Percentiles rank a stretch among this genome's conserved stretches.
Evolutionary conservation across 2,888 invertebrate species (phyloP).

Genomic region (Diaperis boleti): DNA sequence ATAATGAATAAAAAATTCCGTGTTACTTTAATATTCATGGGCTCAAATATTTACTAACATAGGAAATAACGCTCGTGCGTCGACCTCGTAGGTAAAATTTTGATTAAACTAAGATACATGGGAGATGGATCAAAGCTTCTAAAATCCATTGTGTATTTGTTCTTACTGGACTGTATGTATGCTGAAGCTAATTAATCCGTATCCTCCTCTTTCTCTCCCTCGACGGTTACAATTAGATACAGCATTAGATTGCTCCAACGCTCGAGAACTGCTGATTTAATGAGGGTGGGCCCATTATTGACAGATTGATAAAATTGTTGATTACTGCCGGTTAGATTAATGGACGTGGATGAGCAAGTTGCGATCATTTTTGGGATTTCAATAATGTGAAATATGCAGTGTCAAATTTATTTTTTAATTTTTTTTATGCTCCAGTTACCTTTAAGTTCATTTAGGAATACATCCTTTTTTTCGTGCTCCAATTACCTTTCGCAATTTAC

Average conservation of each 20-base stretch:
- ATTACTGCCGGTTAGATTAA: neutral
- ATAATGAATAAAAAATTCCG: slow-evolving; percentile 16
- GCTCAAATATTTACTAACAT: slow-evolving; percentile 22
- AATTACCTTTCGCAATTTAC: no score
- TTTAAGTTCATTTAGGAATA: no score
- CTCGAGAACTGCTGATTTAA: slow-evolving; percentile 55
- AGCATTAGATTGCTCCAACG: slow-evolving; percentile 53
- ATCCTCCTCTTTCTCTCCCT: slow-evolving; percentile 47
- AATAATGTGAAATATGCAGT: no score
- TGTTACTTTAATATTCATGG: slow-evolving; percentile 10
- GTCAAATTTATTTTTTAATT: no score
- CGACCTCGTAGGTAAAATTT: slow-evolving; percentile 22
- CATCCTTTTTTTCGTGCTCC: no score
- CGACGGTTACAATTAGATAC: slow-evolving; percentile 53
- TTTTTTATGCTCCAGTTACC: no score
- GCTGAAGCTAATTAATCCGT: slow-evolving; percentile 55
- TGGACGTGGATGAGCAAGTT: no score
- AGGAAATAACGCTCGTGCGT: slow-evolving; percentile 4
- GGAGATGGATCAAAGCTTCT: slow-evolving; percentile 33
- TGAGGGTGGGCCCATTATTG: slow-evolving; percentile 55
- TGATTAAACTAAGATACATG: slow-evolving; percentile 26
- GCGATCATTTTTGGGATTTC: no score
- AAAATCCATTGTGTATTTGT: slow-evolving; percentile 46
- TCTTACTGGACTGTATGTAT: slow-evolving; percentile 50
- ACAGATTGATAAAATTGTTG: slow-evolving; percentile 52